Evolutionary conservation across 2,113 vertebrate genomes (phyloP).

Genomic region (Corythoichthys intestinalis): DNA sequence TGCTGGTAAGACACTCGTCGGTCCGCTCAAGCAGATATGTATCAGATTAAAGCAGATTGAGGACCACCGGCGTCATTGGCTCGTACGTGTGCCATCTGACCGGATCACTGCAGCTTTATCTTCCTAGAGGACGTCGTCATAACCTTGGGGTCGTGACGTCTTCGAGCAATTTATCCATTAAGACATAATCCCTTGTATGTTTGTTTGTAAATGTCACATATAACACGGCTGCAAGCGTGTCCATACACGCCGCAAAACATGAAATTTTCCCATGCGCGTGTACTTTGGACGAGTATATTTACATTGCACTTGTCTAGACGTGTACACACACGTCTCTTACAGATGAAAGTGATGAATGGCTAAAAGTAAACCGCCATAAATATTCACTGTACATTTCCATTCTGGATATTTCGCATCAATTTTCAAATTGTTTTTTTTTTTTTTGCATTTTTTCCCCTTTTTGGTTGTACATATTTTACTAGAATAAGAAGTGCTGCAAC

Average conservation of each 20-base stretch:
- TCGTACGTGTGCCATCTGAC: conserved; percentile 14
- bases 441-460: too few relatives aligned
- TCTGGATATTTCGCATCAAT: too few relatives aligned
- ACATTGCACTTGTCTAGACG: background rate
- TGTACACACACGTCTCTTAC: background rate
- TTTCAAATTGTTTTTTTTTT: too few relatives aligned
- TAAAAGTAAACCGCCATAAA: background rate
- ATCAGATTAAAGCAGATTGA: conserved; percentile 33
- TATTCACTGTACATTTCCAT: background rate
- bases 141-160: background rate
- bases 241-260: background rate
- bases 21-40: conserved; percentile 2
- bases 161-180: background rate
- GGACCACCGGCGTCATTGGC: conserved; percentile 9
- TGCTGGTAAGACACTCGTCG: background rate
- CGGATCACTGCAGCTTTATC: conserved; percentile 12
- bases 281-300: background rate
- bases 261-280: background rate
- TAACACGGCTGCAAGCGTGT: background rate
- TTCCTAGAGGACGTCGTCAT: background rate
- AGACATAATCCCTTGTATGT: background rate
- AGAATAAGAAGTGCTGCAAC: too few relatives aligned
- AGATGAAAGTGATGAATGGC: background rate
- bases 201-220: background rate
- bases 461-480: too few relatives aligned